phyloP scores from a whole-genome alignment of 2,888 invertebrate species.

The Sabatieria punctata region DNA sequence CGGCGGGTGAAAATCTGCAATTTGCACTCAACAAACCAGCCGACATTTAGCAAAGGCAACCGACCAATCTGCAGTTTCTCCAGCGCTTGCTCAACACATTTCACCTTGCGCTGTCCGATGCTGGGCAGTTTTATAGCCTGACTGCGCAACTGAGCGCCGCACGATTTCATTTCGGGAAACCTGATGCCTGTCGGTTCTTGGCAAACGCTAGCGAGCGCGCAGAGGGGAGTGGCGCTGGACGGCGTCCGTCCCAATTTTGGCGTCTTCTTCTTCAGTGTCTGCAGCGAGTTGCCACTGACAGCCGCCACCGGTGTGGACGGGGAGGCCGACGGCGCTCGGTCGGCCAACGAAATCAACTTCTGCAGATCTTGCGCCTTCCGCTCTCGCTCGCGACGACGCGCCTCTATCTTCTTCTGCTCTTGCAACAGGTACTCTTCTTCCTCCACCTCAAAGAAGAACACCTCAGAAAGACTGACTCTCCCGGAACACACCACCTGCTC shows the following conservation, averaged over 20 bases:
- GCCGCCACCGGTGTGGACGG: conserved; percentile 21
- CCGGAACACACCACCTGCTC: too few species aligned
- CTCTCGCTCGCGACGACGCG: conserved; percentile 86
- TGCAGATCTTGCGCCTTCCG: conserved; percentile 94
- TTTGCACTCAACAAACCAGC: too few species aligned
- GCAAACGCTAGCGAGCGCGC: not conserved
- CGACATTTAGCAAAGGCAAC: too few species aligned
- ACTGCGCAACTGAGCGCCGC: conserved; percentile 53
- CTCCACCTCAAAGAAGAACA: conserved; percentile 55
- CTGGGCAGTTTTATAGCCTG: conserved; percentile 81
- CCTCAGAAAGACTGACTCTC: not conserved
- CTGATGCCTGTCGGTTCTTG: conserved; percentile 56
- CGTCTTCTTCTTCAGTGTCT: not conserved
- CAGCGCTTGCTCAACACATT: conserved; percentile 86
- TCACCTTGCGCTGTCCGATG: conserved; percentile 89
- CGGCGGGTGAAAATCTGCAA: conserved; percentile 71
- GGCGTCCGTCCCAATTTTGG: not conserved
- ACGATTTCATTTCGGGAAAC: conserved; percentile 82
- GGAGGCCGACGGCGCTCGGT: conserved; percentile 36
- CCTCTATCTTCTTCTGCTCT: conserved; percentile 85
- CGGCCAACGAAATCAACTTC: conserved; percentile 76
- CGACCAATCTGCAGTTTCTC: conserved; percentile 65
- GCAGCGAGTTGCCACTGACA: too few species aligned
- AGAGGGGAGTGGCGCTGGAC: not conserved
- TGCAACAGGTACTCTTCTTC: conserved; percentile 74